Percentiles rank a stretch among this genome's conserved stretches.
Evolutionary conservation across 2,888 invertebrate genomes (phyloP).

Genomic region (Drosophila neonasuta): DNA sequence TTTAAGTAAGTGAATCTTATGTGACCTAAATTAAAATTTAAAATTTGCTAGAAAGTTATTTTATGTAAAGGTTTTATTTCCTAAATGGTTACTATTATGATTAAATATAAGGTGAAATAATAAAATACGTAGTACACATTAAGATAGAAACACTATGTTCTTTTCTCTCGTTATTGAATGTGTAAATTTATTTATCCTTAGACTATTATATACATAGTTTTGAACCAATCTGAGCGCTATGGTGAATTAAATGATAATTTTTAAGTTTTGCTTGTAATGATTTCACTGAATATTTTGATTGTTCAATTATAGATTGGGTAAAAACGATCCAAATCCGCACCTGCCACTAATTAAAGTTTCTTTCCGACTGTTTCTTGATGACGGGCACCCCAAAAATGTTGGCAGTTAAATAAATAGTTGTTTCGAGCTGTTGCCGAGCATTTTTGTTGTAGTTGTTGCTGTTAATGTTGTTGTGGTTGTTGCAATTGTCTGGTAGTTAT

Average conservation of each 20-base stretch:
- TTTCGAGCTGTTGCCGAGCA: slow-evolving; percentile 40
- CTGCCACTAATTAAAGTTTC: slow-evolving; percentile 64
- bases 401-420: slow-evolving; percentile 70
- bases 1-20: too few relatives aligned
- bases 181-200: too few relatives aligned
- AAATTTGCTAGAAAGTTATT: too few relatives aligned
- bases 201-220: background rate
- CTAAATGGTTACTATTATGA: too few relatives aligned
- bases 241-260: background rate
- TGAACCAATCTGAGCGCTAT: background rate
- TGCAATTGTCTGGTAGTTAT: slow-evolving; percentile 38
- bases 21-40: too few relatives aligned
- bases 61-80: too few relatives aligned
- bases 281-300: background rate
- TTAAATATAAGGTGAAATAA: too few relatives aligned
- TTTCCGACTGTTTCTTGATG: slow-evolving; percentile 57
- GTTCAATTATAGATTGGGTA: slow-evolving; percentile 20
- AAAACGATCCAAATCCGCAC: slow-evolving; percentile 36
- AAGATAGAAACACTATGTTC: too few relatives aligned
- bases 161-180: too few relatives aligned
- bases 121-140: too few relatives aligned
- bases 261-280: background rate
- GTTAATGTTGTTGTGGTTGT: slow-evolving; percentile 18
- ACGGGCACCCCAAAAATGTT: slow-evolving; percentile 46
- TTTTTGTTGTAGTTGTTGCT: slow-evolving; percentile 14